Evolutionary conservation across 35 echinoderm and acorn worm genomes (phyloP).

Genomic region (Antedon bifida): DNA sequence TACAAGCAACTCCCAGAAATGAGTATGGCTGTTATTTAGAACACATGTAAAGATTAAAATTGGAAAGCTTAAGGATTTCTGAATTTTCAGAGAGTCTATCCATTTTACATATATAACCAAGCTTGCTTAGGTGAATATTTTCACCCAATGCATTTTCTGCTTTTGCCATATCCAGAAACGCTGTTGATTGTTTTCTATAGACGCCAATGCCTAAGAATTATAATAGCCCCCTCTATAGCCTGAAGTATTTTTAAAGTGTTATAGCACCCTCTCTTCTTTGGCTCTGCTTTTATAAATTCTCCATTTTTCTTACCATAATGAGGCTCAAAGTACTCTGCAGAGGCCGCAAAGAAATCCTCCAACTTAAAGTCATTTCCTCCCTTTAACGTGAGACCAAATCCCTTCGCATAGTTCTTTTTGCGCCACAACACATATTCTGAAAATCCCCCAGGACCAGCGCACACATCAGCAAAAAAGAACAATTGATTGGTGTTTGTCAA

Average conservation of each 20-base stretch:
- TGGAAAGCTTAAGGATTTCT: not conserved
- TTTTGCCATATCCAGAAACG: too few relatives aligned
- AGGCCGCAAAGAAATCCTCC: conserved; percentile 92
- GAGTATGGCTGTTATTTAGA: too few relatives aligned
- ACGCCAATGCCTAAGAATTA: too few relatives aligned
- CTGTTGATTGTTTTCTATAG: too few relatives aligned
- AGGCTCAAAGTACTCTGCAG: conserved; percentile 94
- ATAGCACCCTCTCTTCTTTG: too few relatives aligned
- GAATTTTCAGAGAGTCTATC: not conserved
- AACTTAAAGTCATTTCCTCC: conserved; percentile 87
- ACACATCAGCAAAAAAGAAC: conserved; percentile 86
- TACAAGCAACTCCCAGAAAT: not conserved
- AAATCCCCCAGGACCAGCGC: conserved; percentile 94
- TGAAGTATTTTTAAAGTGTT: too few relatives aligned
- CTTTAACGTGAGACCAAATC: conserved; percentile 90
- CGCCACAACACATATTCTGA: conserved; percentile 91
- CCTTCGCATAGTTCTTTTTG: conserved; percentile 58
- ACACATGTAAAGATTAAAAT: too few relatives aligned
- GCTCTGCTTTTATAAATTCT: too few relatives aligned
- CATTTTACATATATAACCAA: too few relatives aligned
- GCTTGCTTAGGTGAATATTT: too few relatives aligned
- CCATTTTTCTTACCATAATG: conserved; percentile 49
- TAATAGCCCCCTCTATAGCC: too few relatives aligned
- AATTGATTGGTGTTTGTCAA: conserved; percentile 51
- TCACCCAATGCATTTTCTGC: too few relatives aligned